Evolutionary conservation across 2,113 vertebrate genomes (phyloP), one percentile per base, ranked within the genome.

Genomic region (Poecilia latipinna): DNA sequence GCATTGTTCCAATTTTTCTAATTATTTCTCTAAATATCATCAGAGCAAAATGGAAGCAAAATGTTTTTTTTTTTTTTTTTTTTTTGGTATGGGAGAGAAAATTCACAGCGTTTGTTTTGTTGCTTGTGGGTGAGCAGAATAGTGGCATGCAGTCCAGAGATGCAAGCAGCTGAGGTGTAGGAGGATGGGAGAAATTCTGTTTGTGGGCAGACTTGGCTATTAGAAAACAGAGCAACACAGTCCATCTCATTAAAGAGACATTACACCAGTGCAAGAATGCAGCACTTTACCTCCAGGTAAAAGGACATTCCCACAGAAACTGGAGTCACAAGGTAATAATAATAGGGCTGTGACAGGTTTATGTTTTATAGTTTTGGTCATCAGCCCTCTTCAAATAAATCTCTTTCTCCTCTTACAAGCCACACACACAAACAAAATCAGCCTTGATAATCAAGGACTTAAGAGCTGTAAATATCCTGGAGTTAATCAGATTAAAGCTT

Each of bases 401-500:
- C 29, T 65, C 4, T 12, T 51, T 64, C 48, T 70, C 8, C 22
- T 71, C 44, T 73, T 57, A 70, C 64, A 32, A 57, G 62, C 70
- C 77, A 69, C 72, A 67, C 7, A n/a, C n/a, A 82, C 80, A 88
- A 77, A 69, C 72, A 67, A 86, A 89, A 87, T 89, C 78, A 77
- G 78, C 83, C 83, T 84, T 67, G 87, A 89, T 92, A 88, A 86
- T 66, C 35, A 60, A 48, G 72, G 86, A 90, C 65, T 92, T 84
- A 84, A 80, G 82, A 89, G 90, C 29, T 85, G 83, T 91, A 93
- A 93, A 93, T 91, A 92, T 88, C 89, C 82, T 44, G 13, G 75
- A 42, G 89, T 71, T 90, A 93, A 91, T 91, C 78, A 87, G 89
- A 93, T 92, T 92, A 91, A 79, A 80, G 79, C 74, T 82, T 86